Conservation (phyloP, 2,888 invertebrate species). For the Caenorhabditis macrosperma region DNA sequence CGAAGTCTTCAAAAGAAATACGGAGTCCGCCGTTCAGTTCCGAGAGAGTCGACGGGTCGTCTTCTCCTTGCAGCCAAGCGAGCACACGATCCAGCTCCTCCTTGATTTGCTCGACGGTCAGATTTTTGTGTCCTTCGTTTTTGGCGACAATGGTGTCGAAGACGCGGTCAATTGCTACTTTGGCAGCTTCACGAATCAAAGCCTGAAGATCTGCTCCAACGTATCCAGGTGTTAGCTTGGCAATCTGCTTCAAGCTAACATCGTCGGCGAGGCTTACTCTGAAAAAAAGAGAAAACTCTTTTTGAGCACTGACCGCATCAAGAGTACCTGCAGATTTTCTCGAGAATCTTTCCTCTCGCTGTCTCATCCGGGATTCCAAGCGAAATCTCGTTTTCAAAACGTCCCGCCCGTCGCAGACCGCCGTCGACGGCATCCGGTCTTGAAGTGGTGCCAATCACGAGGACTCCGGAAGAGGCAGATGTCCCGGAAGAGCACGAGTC, state of each 20-base stretch:
- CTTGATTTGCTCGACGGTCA: conserved; percentile 65
- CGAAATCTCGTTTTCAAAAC: conserved; percentile 84
- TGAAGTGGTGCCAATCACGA: conserved; percentile 94
- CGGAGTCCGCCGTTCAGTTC: conserved; percentile 63
- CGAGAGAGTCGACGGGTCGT: conserved; percentile 65
- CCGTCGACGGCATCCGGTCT: conserved; percentile 93
- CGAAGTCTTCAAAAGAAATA: conserved; percentile 73
- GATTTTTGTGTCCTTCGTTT: conserved; percentile 57
- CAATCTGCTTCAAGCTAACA: conserved; percentile 87
- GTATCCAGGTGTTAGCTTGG: conserved; percentile 93
- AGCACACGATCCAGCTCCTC: conserved; percentile 73
- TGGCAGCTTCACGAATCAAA: conserved; percentile 90
- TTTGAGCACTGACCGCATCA: too few species aligned
- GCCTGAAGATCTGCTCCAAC: conserved; percentile 87
- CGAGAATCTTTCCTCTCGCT: conserved; percentile 83
- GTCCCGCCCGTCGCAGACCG: conserved; percentile 85
- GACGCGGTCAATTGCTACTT: conserved; percentile 88
- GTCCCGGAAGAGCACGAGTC: conserved; percentile 17
- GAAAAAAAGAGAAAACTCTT: too few species aligned
- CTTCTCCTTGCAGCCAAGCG: conserved; percentile 73
- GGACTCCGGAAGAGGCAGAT: conserved; percentile 59
- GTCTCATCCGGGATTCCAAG: conserved; percentile 93
- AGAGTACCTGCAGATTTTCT: conserved; percentile 74
- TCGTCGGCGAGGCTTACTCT: conserved; percentile 85
- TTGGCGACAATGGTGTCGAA: conserved; percentile 70